Base-by-base conservation (phyloP, 2,888 invertebrate species). In the Slavum lentiscoides region DNA sequence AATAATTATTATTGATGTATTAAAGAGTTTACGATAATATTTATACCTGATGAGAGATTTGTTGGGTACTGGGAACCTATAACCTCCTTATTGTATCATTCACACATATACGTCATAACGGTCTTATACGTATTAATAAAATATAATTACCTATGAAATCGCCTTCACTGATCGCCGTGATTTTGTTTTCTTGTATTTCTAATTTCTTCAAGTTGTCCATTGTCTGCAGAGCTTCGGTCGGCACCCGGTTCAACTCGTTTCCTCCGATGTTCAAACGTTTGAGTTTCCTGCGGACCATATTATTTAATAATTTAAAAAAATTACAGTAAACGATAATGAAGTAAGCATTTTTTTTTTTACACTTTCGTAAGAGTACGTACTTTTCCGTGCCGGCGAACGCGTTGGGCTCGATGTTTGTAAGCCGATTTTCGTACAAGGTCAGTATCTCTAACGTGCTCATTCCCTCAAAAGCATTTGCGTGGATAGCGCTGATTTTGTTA, bases 311-410 rank as follows among this genome's bases (percentile, higher is more conserved):
- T 30, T 1, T 30, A 30, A 30, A 30, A 55, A 55, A 3, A 37
- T 1, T 55, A 69, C 30, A 30, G 17, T 19, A 19, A 11, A 49
- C 49, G 49, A 7, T 55, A 6, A 1, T 8, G 17, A 30, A 30
- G 4, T 19, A 55, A 43, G 43, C 43, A 43, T 43, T 43, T 6
- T 43, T 55, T 19, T 17, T 55, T 19, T 55, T 55, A 69, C 53
- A 43, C 23, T 19, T 66, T 19, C 2, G 23, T 7, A 9, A 11
- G 1, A 15, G 49, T 49, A 21, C 15, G 8, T 88, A 95, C 94
- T 94, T 94, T 85, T 94, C 95, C 11, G 95, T 88, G 80, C 95
- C 95, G 84, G 92, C 90, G 86, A 96, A 96, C 58, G 95, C 94
- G 83, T 94, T 93, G 15, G 91, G 89, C 85, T 95, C 94, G 83